Base-by-base conservation (phyloP, 2,113 vertebrate genomes). In the Zosterops lateralis region DNA sequence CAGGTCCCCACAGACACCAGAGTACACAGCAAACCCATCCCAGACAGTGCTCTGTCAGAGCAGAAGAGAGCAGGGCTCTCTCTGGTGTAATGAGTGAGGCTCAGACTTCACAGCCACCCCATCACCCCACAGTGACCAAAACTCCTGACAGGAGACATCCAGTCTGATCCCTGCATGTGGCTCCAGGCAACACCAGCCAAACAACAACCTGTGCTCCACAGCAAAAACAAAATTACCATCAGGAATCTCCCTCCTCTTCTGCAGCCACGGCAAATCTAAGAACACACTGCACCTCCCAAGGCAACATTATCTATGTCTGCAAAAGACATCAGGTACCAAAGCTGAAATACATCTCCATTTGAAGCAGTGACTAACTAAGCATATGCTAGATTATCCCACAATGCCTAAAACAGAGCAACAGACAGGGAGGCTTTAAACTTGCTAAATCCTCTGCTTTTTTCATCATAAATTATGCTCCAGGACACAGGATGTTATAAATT, bases 391-490 rank as follows among this genome's bases (percentile, higher is more conserved):
- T 86, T 86, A 94, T 25, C 72, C 68, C 83, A 76, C 77, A 65
- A 81, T 72, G 67, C 61, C 85, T 94, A 70, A 89, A 90, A 60
- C 84, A 65, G 87, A 90, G 58, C 50, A 75, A 72, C 84, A 93
- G 76, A 71, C n/a, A 76, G 50, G 45, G 29, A 68, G 70, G 50
- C 68, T 93, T 88, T 50, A 47, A 76, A 78, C 53, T 71, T 57
- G 84, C 60, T 84, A 81, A 94, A 91, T 73, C 76, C 64, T 70
- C 78, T 91, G 74, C 19, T 92, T 86, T 82, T 25, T 83, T 66
- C 38, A 82, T 92, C 61, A 83, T 71, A 85, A 92, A 79, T 87
- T 93, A 74, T 31, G 28, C 77, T 48, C 65, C 83, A 92, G 76
- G 79, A 96, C 86, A 87, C 24, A 15, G 48, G 44, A 50, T 84